These are phyloP conservation scores for Megastigmus dorsalis DNA, from an alignment of 2,888 invertebrate species.

Conservation along the genomic window DNA sequence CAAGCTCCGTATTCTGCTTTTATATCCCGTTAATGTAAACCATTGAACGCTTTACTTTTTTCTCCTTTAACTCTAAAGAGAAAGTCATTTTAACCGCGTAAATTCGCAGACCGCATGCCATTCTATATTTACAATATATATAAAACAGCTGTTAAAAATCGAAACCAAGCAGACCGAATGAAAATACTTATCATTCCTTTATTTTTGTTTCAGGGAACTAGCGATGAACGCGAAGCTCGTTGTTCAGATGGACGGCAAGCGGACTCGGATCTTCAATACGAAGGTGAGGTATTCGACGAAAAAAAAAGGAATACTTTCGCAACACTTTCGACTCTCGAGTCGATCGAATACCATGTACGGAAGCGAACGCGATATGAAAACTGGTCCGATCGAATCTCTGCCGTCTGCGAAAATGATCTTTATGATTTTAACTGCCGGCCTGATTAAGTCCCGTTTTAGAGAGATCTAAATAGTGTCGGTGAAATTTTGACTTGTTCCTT, in stretches of 20 bases:
- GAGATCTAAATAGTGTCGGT: not conserved
- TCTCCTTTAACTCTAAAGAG: no score
- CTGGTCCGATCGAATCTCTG: not conserved
- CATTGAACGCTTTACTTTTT: not conserved
- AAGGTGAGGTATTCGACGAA: constrained; percentile 76
- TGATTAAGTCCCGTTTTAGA: constrained; percentile 32
- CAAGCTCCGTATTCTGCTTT: not conserved
- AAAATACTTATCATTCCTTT: not conserved
- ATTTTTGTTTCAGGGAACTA: constrained; percentile 81
- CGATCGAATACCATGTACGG: constrained; percentile 18
- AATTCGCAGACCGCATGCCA: not conserved
- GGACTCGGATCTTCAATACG: constrained; percentile 84
- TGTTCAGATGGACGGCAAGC: constrained; percentile 90
- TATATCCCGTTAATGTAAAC: not conserved
- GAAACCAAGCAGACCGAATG: not conserved
- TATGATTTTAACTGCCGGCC: not conserved
- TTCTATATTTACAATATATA: not conserved
- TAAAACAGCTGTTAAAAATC: not conserved
- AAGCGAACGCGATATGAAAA: no score
- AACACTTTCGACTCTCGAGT: constrained; percentile 33
- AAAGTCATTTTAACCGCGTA: no score
- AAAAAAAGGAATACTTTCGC: constrained; percentile 12
- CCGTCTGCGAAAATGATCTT: constrained; percentile 12
- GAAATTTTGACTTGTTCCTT: not conserved
- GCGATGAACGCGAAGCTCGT: constrained; percentile 89